Percentiles rank a stretch among this genome's conserved stretches.
Conservation (phyloP, 2,113 vertebrate species). For the Lethenteron camtschaticum region DNA sequence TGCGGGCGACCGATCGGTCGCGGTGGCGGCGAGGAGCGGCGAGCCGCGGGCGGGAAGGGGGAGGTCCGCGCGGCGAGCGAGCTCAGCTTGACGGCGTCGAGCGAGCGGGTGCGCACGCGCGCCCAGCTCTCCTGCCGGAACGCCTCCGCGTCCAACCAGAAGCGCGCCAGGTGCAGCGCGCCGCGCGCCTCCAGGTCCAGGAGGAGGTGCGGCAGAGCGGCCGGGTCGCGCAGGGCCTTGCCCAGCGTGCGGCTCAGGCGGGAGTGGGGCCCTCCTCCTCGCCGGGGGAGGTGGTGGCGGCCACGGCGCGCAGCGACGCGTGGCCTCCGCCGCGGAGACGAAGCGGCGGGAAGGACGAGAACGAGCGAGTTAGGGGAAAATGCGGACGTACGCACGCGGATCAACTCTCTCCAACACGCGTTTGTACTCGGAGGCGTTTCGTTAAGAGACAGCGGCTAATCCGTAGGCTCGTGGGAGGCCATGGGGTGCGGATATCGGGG, state of each 20-base stretch:
- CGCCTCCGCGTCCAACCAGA: conserved; percentile 82
- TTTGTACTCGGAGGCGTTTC: not conserved
- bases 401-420: not conserved
- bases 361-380: not conserved
- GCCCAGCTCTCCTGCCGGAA: conserved; percentile 83
- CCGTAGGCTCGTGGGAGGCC: too few species aligned
- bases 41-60: conserved; percentile 9
- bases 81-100: conserved; percentile 91
- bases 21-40: too few species aligned
- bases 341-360: not conserved
- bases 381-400: not conserved
- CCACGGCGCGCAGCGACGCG: not conserved
- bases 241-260: conserved; percentile 84
- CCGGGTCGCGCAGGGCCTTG: conserved; percentile 51
- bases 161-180: conserved; percentile 67
- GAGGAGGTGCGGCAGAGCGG: conserved; percentile 71
- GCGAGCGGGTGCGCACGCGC: conserved; percentile 63
- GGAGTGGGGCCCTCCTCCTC: conserved; percentile 30
- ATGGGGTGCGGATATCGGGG: too few species aligned
- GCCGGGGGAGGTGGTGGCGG: conserved; percentile 31
- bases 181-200: conserved; percentile 62
- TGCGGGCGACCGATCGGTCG: too few species aligned
- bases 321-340: too few species aligned
- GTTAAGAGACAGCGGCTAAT: too few species aligned
- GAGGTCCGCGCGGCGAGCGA: conserved; percentile 60